A percentile compares a stretch with the other conserved stretches of the same genome.
phyloP scores from a whole-genome alignment of 2,113 vertebrate genomes.

The Theristicus caerulescens region DNA sequence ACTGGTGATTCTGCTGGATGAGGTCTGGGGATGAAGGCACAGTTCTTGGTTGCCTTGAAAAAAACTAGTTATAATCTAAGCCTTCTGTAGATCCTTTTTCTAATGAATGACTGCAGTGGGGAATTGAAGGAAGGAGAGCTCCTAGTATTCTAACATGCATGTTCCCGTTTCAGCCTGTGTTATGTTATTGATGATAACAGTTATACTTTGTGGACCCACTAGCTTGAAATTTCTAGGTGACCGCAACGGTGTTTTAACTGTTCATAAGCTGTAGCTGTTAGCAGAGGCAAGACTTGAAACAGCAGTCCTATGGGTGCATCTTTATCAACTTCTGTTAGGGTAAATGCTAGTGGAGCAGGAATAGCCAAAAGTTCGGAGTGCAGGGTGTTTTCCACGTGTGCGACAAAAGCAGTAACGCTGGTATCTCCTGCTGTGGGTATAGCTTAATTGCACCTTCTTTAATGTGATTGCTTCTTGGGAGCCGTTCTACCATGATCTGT shows the following conservation, averaged over 20 bases:
- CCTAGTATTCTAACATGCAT: accelerated
- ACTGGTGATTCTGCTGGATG: neutral
- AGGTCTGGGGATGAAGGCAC: neutral
- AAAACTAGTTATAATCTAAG: neutral
- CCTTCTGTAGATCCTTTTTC: neutral
- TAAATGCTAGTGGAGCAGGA: neutral
- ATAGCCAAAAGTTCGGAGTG: neutral
- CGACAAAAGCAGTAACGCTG: neutral
- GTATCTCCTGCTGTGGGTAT: neutral
- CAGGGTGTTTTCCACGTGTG: neutral
- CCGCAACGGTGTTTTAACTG: neutral
- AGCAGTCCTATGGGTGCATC: neutral
- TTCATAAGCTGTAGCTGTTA: neutral
- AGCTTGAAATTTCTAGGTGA: neutral
- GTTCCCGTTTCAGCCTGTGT: neutral
- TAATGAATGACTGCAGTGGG: neutral
- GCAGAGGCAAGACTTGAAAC: neutral
- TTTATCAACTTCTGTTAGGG: neutral
- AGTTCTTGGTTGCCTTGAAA: neutral
- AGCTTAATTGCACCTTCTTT: neutral
- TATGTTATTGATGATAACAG: neutral
- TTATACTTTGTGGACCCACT: neutral
- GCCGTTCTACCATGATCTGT: accelerated
- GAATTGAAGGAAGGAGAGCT: neutral
- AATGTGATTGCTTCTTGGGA: neutral